These are phyloP conservation scores for Elaphurus davidianus DNA, from an alignment of 2,113 vertebrate species.

Conservation along the genomic window DNA sequence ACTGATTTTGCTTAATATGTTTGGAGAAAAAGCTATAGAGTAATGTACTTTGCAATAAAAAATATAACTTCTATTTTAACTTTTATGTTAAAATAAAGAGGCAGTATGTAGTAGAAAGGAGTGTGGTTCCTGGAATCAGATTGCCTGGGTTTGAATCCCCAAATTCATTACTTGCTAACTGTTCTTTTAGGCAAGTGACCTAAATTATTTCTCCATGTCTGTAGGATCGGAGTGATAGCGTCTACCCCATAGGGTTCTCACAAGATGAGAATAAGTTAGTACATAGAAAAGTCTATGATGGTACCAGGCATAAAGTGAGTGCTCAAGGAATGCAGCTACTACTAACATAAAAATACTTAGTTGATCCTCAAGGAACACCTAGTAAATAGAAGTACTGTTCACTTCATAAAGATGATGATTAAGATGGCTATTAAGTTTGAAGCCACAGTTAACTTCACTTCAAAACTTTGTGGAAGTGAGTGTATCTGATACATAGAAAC, in stretches of 20 bases:
- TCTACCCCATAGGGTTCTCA: not conserved
- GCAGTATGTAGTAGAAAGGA: not conserved
- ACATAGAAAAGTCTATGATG: not conserved
- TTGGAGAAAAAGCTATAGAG: not conserved
- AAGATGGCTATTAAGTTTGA: not conserved
- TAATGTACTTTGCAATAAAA: not conserved
- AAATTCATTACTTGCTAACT: not conserved
- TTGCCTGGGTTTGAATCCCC: not conserved
- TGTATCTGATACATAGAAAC: not conserved
- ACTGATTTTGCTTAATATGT: not conserved
- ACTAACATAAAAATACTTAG: not conserved
- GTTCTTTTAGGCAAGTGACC: not conserved
- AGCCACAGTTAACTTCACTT: not conserved
- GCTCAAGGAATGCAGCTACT: not conserved
- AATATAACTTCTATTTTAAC: not conserved
- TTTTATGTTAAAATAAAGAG: not conserved
- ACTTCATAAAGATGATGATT: not conserved
- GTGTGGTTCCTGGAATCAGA: not conserved
- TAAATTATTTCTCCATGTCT: not conserved
- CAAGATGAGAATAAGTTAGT: not conserved
- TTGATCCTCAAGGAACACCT: not conserved
- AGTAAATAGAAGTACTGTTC: not conserved
- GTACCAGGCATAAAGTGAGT: not conserved
- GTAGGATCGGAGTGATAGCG: not conserved
- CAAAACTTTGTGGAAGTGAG: not conserved